These are phyloP conservation scores for Exephanes ischioxanthus DNA, from an alignment of 2,888 invertebrate genomes.

Conservation along the genomic window DNA sequence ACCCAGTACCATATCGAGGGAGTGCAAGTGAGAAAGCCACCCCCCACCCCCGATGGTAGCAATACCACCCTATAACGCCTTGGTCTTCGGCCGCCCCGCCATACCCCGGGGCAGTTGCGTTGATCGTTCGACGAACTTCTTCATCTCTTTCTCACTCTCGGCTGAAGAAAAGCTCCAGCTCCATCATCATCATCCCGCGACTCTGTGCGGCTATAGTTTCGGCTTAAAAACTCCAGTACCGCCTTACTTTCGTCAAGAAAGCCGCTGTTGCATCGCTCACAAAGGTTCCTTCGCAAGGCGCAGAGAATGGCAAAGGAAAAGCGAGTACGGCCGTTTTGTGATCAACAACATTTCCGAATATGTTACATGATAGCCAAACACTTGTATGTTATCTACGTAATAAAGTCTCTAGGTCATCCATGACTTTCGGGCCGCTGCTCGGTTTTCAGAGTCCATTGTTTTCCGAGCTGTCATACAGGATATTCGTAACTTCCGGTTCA, in stretches of 20 bases:
- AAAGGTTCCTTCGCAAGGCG: too few species aligned
- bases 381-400: too few species aligned
- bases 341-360: too few species aligned
- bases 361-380: too few species aligned
- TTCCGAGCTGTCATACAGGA: too few species aligned
- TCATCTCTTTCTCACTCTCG: conserved; percentile 8
- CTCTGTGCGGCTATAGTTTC: background rate
- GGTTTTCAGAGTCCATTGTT: too few species aligned
- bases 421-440: too few species aligned
- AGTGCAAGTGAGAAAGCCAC: conserved; percentile 50
- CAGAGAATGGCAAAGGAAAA: too few species aligned
- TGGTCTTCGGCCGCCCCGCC: conserved; percentile 54
- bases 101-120: conserved; percentile 56
- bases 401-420: too few species aligned
- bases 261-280: background rate
- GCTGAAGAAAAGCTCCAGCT: background rate
- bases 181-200: conserved; percentile 1
- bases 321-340: too few species aligned
- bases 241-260: background rate
- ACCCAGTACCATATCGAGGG: conserved; percentile 72
- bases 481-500: too few species aligned
- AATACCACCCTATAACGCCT: conserved; percentile 52
- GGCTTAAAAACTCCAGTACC: background rate
- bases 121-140: conserved; percentile 49
- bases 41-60: conserved; percentile 28